These are phyloP conservation scores for Agrilus biguttatus DNA, from an alignment of 2,888 invertebrate genomes.

Conservation along the genomic window DNA sequence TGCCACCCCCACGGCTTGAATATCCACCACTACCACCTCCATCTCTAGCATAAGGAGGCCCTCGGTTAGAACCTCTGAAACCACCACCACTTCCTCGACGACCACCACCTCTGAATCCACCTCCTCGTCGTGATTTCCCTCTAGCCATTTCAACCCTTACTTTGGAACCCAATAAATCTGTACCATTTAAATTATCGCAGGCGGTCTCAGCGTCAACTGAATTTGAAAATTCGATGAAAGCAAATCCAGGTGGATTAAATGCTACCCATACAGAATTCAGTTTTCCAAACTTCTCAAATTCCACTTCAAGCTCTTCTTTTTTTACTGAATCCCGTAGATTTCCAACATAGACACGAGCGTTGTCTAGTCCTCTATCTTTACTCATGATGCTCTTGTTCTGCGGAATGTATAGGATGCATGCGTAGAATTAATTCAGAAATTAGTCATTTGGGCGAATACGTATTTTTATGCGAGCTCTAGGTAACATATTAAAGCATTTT, in stretches of 20 bases:
- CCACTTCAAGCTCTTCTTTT: constrained; percentile 81
- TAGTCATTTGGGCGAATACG: constrained; percentile 30
- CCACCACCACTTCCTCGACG: constrained; percentile 26
- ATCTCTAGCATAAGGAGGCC: constrained; percentile 10
- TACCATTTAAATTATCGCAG: constrained; percentile 76
- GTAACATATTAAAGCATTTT: neutral
- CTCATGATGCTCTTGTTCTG: constrained; percentile 15
- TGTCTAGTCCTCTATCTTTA: constrained; percentile 21
- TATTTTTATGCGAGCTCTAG: constrained; percentile 18
- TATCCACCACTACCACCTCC: constrained; percentile 18
- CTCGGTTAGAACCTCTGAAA: constrained; percentile 6
- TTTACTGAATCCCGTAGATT: constrained; percentile 78
- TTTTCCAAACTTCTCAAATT: constrained; percentile 86
- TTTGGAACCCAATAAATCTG: constrained; percentile 75
- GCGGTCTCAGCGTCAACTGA: constrained; percentile 81
- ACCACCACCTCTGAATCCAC: constrained; percentile 42
- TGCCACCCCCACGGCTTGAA: constrained; percentile 33
- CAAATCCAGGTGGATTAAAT: constrained; percentile 87
- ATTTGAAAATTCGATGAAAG: constrained; percentile 85
- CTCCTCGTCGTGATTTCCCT: constrained; percentile 54
- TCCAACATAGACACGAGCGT: constrained; percentile 80
- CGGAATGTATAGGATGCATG: constrained; percentile 28
- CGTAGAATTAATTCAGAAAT: constrained; percentile 15
- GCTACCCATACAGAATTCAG: constrained; percentile 87
- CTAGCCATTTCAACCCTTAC: constrained; percentile 79